Evolutionary conservation across 2,113 vertebrate species (phyloP).

Genomic region (Pantherophis guttatus): DNA sequence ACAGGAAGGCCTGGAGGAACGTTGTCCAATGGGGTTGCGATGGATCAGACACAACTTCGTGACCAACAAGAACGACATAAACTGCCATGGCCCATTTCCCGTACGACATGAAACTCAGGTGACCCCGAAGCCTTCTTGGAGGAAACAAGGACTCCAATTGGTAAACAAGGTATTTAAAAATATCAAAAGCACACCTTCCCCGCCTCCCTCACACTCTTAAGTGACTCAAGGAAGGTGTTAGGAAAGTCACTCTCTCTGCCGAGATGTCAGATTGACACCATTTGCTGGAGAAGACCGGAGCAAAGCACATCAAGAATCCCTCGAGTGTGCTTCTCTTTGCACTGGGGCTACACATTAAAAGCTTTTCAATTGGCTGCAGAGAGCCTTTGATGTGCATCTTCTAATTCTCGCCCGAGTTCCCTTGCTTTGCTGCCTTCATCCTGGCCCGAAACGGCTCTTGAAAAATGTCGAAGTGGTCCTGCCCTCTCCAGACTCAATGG

Average conservation of each 20-base stretch:
- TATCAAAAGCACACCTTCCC: neutral
- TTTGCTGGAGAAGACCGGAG: neutral
- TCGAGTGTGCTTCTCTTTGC: constrained; percentile 29
- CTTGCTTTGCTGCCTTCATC: neutral
- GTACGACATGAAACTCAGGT: neutral
- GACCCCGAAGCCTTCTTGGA: neutral
- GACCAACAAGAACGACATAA: too few relatives aligned
- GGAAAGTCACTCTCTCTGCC: constrained; percentile 15
- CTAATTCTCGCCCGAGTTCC: neutral
- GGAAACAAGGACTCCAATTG: neutral
- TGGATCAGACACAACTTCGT: too few relatives aligned
- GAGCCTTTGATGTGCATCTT: neutral
- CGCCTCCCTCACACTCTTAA: neutral
- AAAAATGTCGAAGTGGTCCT: neutral
- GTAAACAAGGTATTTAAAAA: neutral
- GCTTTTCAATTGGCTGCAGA: neutral
- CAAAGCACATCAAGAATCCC: constrained; percentile 34
- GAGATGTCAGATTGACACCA: constrained; percentile 41
- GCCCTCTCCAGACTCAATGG: neutral
- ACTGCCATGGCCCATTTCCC: neutral
- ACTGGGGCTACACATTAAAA: constrained; percentile 40
- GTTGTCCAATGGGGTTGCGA: too few relatives aligned
- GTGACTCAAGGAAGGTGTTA: constrained; percentile 37
- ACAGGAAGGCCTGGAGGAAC: too few relatives aligned
- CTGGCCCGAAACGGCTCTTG: neutral